phyloP scores from a whole-genome alignment of 2,888 invertebrate genomes.

The Ceramica pisi region DNA sequence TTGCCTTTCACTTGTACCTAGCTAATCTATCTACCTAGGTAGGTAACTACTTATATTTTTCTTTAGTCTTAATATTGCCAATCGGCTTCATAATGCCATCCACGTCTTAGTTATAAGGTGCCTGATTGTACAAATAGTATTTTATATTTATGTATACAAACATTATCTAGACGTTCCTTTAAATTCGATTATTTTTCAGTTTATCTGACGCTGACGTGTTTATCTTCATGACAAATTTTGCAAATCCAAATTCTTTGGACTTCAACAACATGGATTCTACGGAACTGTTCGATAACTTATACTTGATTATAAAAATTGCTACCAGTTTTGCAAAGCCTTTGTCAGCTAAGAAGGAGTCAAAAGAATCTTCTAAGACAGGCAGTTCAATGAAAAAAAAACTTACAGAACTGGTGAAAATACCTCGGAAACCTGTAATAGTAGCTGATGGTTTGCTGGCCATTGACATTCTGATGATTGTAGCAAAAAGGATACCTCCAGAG shows the following conservation, averaged over 20 bases:
- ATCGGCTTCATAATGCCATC: too few relatives aligned
- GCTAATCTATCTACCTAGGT: too few relatives aligned
- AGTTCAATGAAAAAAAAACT: background rate
- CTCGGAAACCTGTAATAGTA: constrained; percentile 76
- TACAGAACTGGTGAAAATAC: constrained; percentile 5
- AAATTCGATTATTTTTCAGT: constrained; percentile 53
- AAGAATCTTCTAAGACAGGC: background rate
- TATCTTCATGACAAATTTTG: constrained; percentile 80
- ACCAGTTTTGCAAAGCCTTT: constrained; percentile 70
- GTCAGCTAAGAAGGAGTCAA: constrained; percentile 30
- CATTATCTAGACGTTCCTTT: too few relatives aligned
- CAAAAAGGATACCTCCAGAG: constrained; percentile 77
- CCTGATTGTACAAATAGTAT: too few relatives aligned
- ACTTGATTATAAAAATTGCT: constrained; percentile 82
- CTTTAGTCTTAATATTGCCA: too few relatives aligned
- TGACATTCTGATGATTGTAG: constrained; percentile 78
- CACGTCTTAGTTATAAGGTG: too few relatives aligned
- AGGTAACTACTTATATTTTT: too few relatives aligned
- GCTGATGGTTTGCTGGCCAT: constrained; percentile 82
- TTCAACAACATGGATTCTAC: constrained; percentile 69
- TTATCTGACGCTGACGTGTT: constrained; percentile 84
- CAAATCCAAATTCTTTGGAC: constrained; percentile 79
- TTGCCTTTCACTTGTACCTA: too few relatives aligned
- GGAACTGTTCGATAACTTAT: constrained; percentile 78
- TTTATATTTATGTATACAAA: too few relatives aligned